Evolutionary conservation across 2,797 vertebrate species (phyloP).

Genomic region (Chaetodon trifasciatus): DNA sequence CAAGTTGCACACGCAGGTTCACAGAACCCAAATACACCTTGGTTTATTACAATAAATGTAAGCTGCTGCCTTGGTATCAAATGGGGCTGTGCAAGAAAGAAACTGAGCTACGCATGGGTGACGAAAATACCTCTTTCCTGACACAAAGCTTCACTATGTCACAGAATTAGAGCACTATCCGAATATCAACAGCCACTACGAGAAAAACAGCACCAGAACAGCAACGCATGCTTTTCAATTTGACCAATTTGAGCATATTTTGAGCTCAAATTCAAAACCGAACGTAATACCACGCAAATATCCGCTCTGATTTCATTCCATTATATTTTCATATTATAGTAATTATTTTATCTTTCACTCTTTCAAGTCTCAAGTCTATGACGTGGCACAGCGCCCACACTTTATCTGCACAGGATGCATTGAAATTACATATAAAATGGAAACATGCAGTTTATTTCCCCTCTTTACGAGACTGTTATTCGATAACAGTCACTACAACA

Average conservation of each 20-base stretch:
- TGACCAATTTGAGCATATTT: not conserved
- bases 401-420: not conserved
- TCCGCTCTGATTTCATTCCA: not conserved
- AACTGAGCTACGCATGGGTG: not conserved
- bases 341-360: not conserved
- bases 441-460: too few relatives aligned
- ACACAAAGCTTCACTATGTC: constrained; percentile 4
- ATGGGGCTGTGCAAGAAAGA: not conserved
- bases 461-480: constrained; percentile 35
- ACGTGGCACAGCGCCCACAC: not conserved
- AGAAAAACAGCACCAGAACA: not conserved
- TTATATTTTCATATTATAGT: not conserved
- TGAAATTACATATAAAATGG: constrained; percentile 15
- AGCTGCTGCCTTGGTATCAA: constrained; percentile 12
- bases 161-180: not conserved
- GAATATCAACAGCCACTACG: not conserved
- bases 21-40: constrained; percentile 9
- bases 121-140: constrained; percentile 7
- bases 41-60: constrained; percentile 18
- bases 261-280: not conserved
- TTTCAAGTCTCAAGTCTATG: not conserved
- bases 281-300: not conserved
- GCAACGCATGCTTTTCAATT: not conserved
- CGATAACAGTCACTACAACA: constrained; percentile 23
- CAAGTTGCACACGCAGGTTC: not conserved